Conservation (phyloP, 2,888 invertebrate species). For the Hyppa rectilinea region DNA sequence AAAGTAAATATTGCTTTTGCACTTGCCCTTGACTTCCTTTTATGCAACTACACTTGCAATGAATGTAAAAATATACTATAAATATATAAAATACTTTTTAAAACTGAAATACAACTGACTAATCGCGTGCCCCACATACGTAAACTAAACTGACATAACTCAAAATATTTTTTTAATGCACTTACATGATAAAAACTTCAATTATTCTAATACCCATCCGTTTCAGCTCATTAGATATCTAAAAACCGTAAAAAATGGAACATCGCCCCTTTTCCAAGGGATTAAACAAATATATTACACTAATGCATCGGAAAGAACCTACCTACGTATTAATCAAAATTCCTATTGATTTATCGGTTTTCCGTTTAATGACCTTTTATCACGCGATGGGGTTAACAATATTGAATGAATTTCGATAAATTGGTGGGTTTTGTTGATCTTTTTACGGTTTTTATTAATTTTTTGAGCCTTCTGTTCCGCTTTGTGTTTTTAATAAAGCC, state of each 20-base stretch:
- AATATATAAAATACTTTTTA: background rate
- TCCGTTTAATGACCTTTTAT: constrained; percentile 72
- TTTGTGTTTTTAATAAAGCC: constrained; percentile 39
- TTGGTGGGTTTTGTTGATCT: constrained; percentile 53
- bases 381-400: constrained; percentile 78
- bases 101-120: background rate
- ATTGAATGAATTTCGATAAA: constrained; percentile 65
- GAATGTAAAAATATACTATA: constrained; percentile 2
- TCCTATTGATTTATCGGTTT: constrained; percentile 79
- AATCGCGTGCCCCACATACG: constrained; percentile 29
- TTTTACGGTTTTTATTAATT: constrained; percentile 48
- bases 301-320: constrained; percentile 68
- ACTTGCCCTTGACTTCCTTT: constrained; percentile 36
- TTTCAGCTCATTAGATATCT: constrained; percentile 75
- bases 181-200: constrained; percentile 20
- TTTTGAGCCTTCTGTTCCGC: constrained; percentile 56
- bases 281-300: constrained; percentile 85
- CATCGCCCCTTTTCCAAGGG: constrained; percentile 71
- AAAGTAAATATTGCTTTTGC: constrained; percentile 9
- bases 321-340: constrained; percentile 76
- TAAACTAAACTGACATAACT: constrained; percentile 44
- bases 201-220: constrained; percentile 66
- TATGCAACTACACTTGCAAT: background rate
- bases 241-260: constrained; percentile 59
- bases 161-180: constrained; percentile 21